A percentile compares a stretch with the other conserved stretches of the same genome.
Evolutionary conservation across 2,888 invertebrate genomes (phyloP).

Genomic region (Rhingia rostrata): DNA sequence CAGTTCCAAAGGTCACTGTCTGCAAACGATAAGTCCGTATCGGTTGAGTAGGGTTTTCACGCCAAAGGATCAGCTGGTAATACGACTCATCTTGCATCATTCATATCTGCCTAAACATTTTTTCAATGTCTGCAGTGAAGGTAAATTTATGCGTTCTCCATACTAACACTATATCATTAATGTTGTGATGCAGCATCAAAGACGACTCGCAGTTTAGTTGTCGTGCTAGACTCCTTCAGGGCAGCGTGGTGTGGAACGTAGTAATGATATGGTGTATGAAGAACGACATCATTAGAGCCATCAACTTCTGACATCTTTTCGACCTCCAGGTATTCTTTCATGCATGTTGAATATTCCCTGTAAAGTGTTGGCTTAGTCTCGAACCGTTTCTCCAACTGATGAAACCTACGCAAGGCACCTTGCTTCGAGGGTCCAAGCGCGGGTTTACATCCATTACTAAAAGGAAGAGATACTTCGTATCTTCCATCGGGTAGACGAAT

Average conservation of each 20-base stretch:
- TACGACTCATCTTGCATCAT: conserved; percentile 22
- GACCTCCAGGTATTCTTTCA: conserved; percentile 19
- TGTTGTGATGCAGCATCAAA: not conserved
- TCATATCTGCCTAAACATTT: conserved; percentile 45
- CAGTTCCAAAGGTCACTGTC: conserved; percentile 24
- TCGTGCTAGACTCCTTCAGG: conserved; percentile 18
- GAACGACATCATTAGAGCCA: not conserved
- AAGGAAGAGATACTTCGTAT: conserved; percentile 3
- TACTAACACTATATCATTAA: conserved; percentile 18
- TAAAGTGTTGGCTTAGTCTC: not conserved
- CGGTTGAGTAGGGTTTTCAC: conserved; percentile 1
- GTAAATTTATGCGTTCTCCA: conserved; percentile 34
- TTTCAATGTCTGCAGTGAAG: conserved; percentile 73
- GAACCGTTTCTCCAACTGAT: not conserved
- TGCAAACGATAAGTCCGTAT: conserved; percentile 17
- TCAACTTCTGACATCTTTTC: too few relatives aligned
- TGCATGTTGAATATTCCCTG: not conserved
- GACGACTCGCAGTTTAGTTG: not conserved
- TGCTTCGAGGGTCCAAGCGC: too few relatives aligned
- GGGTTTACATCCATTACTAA: not conserved
- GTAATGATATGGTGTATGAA: not conserved
- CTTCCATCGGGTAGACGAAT: not conserved
- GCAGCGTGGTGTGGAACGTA: conserved; percentile 12
- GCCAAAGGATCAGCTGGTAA: conserved; percentile 47
- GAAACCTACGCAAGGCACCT: too few relatives aligned